These are phyloP conservation scores for Squalus acanthias DNA, from an alignment of 2,797 vertebrate species.

Conservation along the genomic window DNA sequence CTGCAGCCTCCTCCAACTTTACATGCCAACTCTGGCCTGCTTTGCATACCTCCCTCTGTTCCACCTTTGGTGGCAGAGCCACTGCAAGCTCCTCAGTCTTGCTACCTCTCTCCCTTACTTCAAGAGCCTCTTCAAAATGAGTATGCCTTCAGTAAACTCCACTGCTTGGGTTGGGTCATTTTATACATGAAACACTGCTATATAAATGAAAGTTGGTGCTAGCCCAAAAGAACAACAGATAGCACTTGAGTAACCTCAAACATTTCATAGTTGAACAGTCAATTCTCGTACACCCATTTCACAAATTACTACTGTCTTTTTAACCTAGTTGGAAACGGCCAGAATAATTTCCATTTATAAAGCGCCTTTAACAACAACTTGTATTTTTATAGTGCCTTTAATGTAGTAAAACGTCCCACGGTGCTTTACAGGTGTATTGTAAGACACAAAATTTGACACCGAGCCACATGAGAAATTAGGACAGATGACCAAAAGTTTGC, in stretches of 20 bases:
- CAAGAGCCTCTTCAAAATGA: not conserved
- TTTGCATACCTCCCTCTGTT: not conserved
- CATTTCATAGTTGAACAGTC: not conserved
- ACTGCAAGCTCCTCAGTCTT: not conserved
- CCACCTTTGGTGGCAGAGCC: not conserved
- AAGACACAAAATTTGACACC: not conserved
- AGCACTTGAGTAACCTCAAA: not conserved
- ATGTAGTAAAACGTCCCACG: not conserved
- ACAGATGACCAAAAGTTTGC: not conserved
- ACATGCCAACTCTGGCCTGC: too few relatives aligned
- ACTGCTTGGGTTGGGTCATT: not conserved
- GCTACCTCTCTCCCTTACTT: not conserved
- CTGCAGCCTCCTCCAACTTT: not conserved
- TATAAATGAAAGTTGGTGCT: too few relatives aligned
- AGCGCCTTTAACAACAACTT: not conserved
- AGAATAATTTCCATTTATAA: not conserved
- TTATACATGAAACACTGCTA: not conserved
- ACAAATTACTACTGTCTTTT: too few relatives aligned
- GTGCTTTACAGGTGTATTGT: not conserved
- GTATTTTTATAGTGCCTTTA: too few relatives aligned
- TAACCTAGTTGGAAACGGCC: too few relatives aligned
- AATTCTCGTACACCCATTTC: not conserved
- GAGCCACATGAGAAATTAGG: not conserved
- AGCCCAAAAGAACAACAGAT: not conserved
- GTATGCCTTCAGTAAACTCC: not conserved